Evolutionary conservation across 2,888 invertebrate genomes (phyloP).

Genomic region (Rotaria magnacalcarata): DNA sequence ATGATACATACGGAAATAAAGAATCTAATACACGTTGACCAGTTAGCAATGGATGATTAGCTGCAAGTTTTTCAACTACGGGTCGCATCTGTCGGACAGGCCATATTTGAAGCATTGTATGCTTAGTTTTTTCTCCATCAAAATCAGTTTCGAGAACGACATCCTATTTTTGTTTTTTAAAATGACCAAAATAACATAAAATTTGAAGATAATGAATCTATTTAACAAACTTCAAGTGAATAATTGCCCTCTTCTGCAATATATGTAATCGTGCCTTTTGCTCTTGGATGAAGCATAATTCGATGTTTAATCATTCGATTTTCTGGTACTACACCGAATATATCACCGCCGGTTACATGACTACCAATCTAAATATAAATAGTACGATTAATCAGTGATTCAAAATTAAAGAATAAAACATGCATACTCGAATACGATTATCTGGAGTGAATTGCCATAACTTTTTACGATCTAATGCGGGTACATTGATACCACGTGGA

Average conservation of each 20-base stretch:
- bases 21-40: conserved; percentile 97
- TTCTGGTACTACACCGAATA: conserved; percentile 90
- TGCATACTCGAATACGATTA: conserved; percentile 36
- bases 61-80: conserved; percentile 91
- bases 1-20: conserved; percentile 78
- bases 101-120: conserved; percentile 98
- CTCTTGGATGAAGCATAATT: conserved; percentile 85
- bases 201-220: background rate
- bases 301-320: conserved; percentile 95
- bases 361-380: conserved; percentile 65
- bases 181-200: conserved; percentile 37
- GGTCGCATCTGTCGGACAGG: conserved; percentile 96
- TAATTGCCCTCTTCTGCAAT: conserved; percentile 89
- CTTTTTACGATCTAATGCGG: conserved; percentile 74
- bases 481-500: conserved; percentile 94
- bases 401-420: too few species aligned
- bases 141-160: conserved; percentile 95
- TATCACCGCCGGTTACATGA: conserved; percentile 95
- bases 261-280: conserved; percentile 91
- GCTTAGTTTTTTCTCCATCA: conserved; percentile 84
- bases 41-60: conserved; percentile 93
- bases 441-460: conserved; percentile 86
- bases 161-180: conserved; percentile 66
- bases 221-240: conserved; percentile 59
- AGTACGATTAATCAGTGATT: too few species aligned